phyloP scores from a whole-genome alignment of 2,888 invertebrate species.

The Heliconius cydno region DNA sequence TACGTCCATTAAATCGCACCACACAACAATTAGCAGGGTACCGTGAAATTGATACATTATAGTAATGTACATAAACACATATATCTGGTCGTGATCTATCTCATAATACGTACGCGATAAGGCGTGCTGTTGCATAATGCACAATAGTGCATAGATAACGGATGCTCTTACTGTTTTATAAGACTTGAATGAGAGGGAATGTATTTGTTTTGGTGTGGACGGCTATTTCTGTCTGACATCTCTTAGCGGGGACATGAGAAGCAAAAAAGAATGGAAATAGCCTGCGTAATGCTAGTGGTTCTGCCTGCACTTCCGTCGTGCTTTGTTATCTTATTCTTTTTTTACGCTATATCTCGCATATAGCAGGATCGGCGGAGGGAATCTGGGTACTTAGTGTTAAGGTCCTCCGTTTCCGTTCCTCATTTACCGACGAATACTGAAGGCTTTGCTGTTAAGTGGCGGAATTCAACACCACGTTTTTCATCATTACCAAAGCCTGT shows the following conservation, averaged over 20 bases:
- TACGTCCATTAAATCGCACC: too few species aligned
- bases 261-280: too few species aligned
- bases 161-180: neutral
- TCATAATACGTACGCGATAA: slow-evolving; percentile 5
- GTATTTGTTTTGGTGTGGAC: neutral
- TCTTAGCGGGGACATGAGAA: neutral
- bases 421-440: too few species aligned
- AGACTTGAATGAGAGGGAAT: neutral
- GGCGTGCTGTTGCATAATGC: neutral
- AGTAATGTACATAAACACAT: slow-evolving; percentile 14
- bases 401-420: neutral
- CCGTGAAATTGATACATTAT: slow-evolving; percentile 22
- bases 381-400: too few species aligned
- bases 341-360: neutral
- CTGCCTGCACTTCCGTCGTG: too few species aligned
- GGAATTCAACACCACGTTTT: too few species aligned
- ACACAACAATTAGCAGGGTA: neutral
- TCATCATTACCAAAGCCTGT: too few species aligned
- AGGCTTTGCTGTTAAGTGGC: neutral
- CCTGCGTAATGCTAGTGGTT: too few species aligned
- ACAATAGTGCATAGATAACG: neutral
- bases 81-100: slow-evolving; percentile 30
- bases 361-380: neutral
- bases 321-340: neutral
- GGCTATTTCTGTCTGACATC: neutral